phyloP scores from a whole-genome alignment of 2,888 invertebrate species.

The Adelphocoris suturalis region DNA sequence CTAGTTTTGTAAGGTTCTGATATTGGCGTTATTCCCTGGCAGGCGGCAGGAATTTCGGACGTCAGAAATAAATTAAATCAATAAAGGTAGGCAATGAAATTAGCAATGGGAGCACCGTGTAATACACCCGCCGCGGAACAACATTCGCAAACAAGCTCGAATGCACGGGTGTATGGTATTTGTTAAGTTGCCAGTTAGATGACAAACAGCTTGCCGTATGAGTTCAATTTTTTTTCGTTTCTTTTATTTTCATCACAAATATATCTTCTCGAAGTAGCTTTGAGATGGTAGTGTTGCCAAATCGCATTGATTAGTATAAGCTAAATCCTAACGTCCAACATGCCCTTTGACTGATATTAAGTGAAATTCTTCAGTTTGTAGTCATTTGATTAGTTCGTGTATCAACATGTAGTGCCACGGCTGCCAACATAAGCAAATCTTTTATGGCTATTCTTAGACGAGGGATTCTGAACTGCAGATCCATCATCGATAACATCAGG shows the following conservation, averaged over 20 bases:
- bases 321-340: too few species aligned
- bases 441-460: too few species aligned
- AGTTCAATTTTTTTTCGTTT: constrained; percentile 3
- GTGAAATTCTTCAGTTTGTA: too few species aligned
- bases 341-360: too few species aligned
- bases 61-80: background rate
- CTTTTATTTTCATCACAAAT: background rate
- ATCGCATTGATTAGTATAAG: too few species aligned
- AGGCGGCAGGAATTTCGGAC: background rate
- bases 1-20: too few species aligned
- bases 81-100: background rate
- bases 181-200: constrained; percentile 3
- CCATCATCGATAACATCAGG: too few species aligned
- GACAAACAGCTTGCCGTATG: background rate
- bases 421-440: too few species aligned
- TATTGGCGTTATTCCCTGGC: background rate
- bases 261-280: background rate
- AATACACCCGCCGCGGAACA: background rate
- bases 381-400: too few species aligned
- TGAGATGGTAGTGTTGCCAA: background rate
- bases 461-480: too few species aligned
- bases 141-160: background rate
- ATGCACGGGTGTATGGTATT: background rate
- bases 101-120: background rate
- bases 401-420: too few species aligned